Conservation (phyloP, 2,888 invertebrate genomes). For the Choreutis nemorana region DNA sequence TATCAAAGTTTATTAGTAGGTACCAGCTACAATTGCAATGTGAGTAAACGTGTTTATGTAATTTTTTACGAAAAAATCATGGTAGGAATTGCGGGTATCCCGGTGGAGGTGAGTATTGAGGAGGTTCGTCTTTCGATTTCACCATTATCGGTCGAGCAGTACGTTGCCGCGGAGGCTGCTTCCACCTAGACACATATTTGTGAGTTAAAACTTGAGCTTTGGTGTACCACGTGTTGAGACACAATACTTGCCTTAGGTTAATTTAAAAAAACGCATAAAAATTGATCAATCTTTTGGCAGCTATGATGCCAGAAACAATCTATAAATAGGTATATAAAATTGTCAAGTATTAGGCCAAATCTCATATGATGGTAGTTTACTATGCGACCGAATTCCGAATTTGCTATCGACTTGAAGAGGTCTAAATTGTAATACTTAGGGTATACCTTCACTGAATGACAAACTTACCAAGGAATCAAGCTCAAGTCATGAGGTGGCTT, state of each 20-base stretch:
- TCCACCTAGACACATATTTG: slow-evolving; percentile 34
- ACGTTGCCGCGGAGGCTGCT: slow-evolving; percentile 30
- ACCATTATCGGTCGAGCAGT: slow-evolving; percentile 28
- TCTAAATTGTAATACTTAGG: too few species aligned
- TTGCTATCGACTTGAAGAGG: too few species aligned
- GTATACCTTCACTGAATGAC: too few species aligned
- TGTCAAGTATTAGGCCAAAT: too few species aligned
- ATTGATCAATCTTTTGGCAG: too few species aligned
- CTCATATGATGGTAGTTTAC: too few species aligned
- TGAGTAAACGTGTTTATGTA: too few species aligned
- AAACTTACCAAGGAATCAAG: slow-evolving; percentile 45
- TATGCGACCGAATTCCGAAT: background rate
- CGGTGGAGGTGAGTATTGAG: slow-evolving; percentile 50
- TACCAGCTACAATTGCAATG: slow-evolving; percentile 1
- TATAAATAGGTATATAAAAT: too few species aligned
- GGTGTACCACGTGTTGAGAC: too few species aligned
- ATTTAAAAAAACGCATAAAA: too few species aligned
- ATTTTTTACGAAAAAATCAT: slow-evolving; percentile 14
- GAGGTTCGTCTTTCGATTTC: slow-evolving; percentile 30
- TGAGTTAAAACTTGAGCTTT: background rate
- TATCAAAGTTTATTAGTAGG: background rate
- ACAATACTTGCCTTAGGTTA: too few species aligned
- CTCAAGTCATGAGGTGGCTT: slow-evolving; percentile 54
- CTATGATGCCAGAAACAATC: too few species aligned
- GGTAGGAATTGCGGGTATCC: slow-evolving; percentile 46